Conservation (phyloP, 2,888 invertebrate genomes). For the Ochropleura leucogaster region DNA sequence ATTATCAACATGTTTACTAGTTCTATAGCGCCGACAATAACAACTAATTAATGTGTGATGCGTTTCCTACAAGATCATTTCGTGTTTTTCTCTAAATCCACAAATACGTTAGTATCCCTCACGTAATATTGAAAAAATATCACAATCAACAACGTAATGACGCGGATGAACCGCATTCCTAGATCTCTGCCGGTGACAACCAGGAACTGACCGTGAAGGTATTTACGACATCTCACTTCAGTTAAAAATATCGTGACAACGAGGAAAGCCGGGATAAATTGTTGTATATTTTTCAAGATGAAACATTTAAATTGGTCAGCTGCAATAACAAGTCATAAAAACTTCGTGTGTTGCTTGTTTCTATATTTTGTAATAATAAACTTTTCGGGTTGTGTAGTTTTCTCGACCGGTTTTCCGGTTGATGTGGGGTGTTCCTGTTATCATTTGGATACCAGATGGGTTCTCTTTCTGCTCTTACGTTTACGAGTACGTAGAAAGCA, state of each 20-base stretch:
- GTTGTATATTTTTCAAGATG: constrained; percentile 40
- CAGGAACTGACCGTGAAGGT: constrained; percentile 66
- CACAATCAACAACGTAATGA: constrained; percentile 52
- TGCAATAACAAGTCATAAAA: constrained; percentile 39
- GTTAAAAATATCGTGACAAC: constrained; percentile 44
- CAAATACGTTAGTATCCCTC: constrained; percentile 6
- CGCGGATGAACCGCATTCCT: constrained; percentile 44
- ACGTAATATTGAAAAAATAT: constrained; percentile 42
- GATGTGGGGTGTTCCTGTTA: constrained; percentile 37
- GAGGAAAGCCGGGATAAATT: constrained; percentile 42
- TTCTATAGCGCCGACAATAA: constrained; percentile 24
- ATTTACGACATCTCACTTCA: constrained; percentile 54
- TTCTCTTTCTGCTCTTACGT: background rate
- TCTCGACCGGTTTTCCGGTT: constrained; percentile 31
- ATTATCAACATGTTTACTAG: background rate
- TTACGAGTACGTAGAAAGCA: background rate
- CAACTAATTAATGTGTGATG: background rate
- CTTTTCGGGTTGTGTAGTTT: constrained; percentile 19
- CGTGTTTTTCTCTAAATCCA: constrained; percentile 4
- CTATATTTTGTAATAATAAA: constrained; percentile 35
- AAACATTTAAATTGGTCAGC: constrained; percentile 33
- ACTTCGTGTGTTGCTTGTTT: constrained; percentile 14
- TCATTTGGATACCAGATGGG: constrained; percentile 21
- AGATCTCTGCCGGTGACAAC: constrained; percentile 60
- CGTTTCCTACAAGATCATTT: constrained; percentile 29